Evolutionary conservation across 2,797 vertebrate species (phyloP), one percentile per base, ranked within the genome.

Genomic region (Chiroxiphia lanceolata): DNA sequence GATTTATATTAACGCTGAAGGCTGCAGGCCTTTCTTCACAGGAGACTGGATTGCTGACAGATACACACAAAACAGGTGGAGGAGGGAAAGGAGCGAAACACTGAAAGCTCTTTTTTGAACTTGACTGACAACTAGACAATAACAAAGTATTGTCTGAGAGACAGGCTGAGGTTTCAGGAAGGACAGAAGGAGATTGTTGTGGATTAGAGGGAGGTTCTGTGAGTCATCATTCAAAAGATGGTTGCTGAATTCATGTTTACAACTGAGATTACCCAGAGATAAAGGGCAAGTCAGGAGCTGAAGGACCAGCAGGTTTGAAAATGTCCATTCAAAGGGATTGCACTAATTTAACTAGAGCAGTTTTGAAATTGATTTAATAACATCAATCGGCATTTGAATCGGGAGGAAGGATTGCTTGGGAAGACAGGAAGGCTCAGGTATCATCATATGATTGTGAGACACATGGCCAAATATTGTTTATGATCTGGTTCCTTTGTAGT

Each of bases 101-200:
- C 48, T 89, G 93, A 65, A 88, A 91, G 86, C 88, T 88, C 83
- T 88, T 91, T 94, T 91, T 90, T 90, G 57, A 72, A 80, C 61
- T 91, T 91, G 88, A 87, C 91, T 92, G 93, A 81, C 90, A 94
- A 69, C 50, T 51, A 57, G 69, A 69, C 80, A 88, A 90, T 90
- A 96, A 95, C 65, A 78, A 83, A 92, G 94, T 90, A 96, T 96
- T 97, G 96, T 97, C 61, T 75, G 92, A 89, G 80, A 40, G 91
- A 95, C 74, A 87, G 88, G 91, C 95, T 91, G 94, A 81, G 85
- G 79, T 91, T 96, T 95, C 94, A 93, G 83, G 69, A 81, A 84
- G 80, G 85, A 97, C 96, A 97, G 88, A 94, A 91, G 54, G 95
- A 97, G 92, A 97, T 95, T 97, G 96, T 97, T 97, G 91, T 88